Conservation (phyloP, 1,140 invertebrate species). For the Neodiprion lecontei region DNA sequence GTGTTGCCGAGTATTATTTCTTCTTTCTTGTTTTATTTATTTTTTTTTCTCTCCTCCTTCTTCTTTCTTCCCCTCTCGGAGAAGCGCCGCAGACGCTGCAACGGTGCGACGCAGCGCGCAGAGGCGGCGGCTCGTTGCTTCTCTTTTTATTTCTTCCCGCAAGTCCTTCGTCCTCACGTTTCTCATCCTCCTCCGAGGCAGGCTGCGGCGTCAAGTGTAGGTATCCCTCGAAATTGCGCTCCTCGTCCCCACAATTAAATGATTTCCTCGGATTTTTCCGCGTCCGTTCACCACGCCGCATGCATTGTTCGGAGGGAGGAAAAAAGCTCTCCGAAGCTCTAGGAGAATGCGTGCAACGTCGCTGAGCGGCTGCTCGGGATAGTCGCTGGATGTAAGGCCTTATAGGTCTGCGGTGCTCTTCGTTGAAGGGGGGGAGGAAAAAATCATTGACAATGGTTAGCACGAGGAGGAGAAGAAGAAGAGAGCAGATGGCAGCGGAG, state of each 20-base stretch:
- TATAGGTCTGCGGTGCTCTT: constrained; percentile 5
- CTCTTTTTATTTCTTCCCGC: too few relatives aligned
- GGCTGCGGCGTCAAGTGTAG: too few relatives aligned
- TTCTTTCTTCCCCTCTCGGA: not conserved
- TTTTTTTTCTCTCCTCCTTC: not conserved
- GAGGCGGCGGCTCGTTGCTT: too few relatives aligned
- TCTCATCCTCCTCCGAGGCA: too few relatives aligned
- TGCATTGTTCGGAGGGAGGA: not conserved
- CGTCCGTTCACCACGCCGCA: not conserved
- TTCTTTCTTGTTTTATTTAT: not conserved
- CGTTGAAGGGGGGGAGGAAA: not conserved
- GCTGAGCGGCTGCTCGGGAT: not conserved
- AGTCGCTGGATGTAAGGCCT: constrained; percentile 14
- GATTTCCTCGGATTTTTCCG: not conserved
- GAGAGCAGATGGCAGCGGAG: constrained; percentile 15
- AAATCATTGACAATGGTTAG: constrained; percentile 17
- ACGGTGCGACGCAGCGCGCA: too few relatives aligned
- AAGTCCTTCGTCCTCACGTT: too few relatives aligned
- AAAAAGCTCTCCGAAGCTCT: not conserved
- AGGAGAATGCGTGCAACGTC: not conserved
- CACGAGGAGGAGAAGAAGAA: constrained; percentile 14
- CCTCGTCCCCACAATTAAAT: not conserved
- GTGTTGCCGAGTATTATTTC: not conserved
- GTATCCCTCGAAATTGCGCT: not conserved
- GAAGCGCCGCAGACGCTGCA: not conserved